These are phyloP conservation scores for Azemiops feae DNA, from an alignment of 2,113 vertebrate species.

Conservation along the genomic window DNA sequence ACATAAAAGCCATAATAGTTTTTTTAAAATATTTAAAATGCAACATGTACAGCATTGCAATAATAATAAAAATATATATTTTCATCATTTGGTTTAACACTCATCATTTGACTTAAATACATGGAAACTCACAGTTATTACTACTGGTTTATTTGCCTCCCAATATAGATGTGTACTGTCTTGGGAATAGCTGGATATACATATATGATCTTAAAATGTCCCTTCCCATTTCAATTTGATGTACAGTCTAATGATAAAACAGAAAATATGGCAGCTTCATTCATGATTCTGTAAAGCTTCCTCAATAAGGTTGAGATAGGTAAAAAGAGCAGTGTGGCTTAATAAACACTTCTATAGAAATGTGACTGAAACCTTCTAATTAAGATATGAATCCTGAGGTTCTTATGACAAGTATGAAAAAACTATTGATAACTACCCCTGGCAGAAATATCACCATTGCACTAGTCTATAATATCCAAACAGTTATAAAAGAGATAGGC, in stretches of 20 bases:
- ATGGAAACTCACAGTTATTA: neutral
- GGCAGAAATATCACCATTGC: neutral
- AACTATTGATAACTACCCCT: neutral
- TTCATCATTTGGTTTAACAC: neutral
- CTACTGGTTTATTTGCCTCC: neutral
- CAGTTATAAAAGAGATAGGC: neutral
- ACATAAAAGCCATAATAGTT: neutral
- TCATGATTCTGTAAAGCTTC: neutral
- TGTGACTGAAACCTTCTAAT: slow-evolving; percentile 8
- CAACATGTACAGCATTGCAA: neutral
- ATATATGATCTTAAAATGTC: neutral
- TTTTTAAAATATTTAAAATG: neutral
- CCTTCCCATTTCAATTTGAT: slow-evolving; percentile 16
- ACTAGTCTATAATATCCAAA: neutral
- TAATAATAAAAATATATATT: neutral
- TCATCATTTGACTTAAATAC: neutral
- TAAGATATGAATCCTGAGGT: neutral
- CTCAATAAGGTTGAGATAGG: neutral
- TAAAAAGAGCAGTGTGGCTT: neutral
- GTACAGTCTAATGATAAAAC: slow-evolving; percentile 14
- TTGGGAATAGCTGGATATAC: neutral
- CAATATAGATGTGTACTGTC: neutral
- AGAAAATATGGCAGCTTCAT: slow-evolving; percentile 23
- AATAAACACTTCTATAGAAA: neutral
- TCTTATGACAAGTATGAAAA: neutral